Percentiles rank a stretch among this genome's conserved stretches.
These are phyloP conservation scores for Otis tarda DNA, from an alignment of 2,113 vertebrate genomes.

Conservation along the genomic window DNA sequence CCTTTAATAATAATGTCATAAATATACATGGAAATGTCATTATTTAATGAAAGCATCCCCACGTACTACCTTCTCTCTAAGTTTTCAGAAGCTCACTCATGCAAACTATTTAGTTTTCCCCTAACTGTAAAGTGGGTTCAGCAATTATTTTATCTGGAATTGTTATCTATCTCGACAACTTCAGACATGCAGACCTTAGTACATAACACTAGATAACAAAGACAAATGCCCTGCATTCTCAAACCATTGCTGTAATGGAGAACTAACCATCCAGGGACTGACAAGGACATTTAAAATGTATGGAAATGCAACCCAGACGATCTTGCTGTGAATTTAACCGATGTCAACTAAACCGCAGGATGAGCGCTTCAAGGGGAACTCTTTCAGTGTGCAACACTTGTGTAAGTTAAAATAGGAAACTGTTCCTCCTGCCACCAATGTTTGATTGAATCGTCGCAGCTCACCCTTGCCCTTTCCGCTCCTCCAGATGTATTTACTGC, in stretches of 20 bases:
- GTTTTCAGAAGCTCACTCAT: background rate
- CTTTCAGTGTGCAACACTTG: background rate
- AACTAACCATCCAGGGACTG: background rate
- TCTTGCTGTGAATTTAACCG: background rate
- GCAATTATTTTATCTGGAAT: constrained; percentile 11
- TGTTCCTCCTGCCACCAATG: background rate
- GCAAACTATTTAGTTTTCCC: background rate
- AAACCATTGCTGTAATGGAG: background rate
- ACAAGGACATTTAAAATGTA: background rate
- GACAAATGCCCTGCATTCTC: background rate
- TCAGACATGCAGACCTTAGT: background rate
- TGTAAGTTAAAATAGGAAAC: background rate
- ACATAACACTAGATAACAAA: background rate
- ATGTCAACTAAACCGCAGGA: background rate
- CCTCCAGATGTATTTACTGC: background rate
- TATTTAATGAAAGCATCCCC: background rate
- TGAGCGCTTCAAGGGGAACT: background rate
- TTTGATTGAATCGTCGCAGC: background rate
- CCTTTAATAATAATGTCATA: background rate
- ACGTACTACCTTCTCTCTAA: background rate
- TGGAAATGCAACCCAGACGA: background rate
- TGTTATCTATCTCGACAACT: background rate
- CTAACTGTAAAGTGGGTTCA: background rate
- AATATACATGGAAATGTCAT: background rate
- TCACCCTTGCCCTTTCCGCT: background rate